A percentile compares a stretch with the other conserved stretches of the same genome.
These are phyloP conservation scores for Parthenolecanium corni DNA, from an alignment of 2,888 invertebrate species.

Conservation along the genomic window DNA sequence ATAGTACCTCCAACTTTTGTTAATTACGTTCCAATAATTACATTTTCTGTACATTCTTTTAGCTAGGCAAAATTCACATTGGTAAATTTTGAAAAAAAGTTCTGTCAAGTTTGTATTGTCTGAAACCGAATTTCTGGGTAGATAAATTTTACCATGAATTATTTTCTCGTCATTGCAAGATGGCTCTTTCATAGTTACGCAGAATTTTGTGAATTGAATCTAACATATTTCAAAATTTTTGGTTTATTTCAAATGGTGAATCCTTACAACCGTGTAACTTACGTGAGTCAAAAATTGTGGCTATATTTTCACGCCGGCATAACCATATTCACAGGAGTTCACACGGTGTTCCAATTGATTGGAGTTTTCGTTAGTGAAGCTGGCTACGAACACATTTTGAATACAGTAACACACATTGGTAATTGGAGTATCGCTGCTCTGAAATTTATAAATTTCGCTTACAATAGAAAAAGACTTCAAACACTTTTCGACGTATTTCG, in stretches of 20 bases:
- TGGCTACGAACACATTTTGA: slow-evolving; percentile 16
- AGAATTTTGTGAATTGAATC: slow-evolving; percentile 26
- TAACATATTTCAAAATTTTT: slow-evolving; percentile 28
- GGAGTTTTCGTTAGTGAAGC: slow-evolving; percentile 3
- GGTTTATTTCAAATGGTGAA: slow-evolving; percentile 29
- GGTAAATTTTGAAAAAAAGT: no score
- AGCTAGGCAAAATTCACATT: no score
- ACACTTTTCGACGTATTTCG: slow-evolving; percentile 18
- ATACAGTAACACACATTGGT: slow-evolving; percentile 21
- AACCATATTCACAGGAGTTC: slow-evolving; percentile 20
- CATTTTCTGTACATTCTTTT: no score
- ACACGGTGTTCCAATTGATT: slow-evolving; percentile 10
- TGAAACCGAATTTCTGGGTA: no score
- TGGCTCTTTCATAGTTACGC: slow-evolving; percentile 28
- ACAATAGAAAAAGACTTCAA: slow-evolving; percentile 5
- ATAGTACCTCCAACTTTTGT: no score
- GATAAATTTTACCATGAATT: slow-evolving; percentile 1
- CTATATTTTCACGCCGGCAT: slow-evolving; percentile 20
- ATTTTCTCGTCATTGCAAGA: neutral
- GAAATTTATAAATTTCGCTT: slow-evolving; percentile 19
- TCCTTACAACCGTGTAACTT: slow-evolving; percentile 18
- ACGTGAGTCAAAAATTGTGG: slow-evolving; percentile 8
- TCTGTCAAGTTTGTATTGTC: no score
- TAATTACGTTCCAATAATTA: no score
- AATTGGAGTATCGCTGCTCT: slow-evolving; percentile 22